Evolutionary conservation across 2,113 vertebrate species (phyloP).

Genomic region (Carassius carassius): DNA sequence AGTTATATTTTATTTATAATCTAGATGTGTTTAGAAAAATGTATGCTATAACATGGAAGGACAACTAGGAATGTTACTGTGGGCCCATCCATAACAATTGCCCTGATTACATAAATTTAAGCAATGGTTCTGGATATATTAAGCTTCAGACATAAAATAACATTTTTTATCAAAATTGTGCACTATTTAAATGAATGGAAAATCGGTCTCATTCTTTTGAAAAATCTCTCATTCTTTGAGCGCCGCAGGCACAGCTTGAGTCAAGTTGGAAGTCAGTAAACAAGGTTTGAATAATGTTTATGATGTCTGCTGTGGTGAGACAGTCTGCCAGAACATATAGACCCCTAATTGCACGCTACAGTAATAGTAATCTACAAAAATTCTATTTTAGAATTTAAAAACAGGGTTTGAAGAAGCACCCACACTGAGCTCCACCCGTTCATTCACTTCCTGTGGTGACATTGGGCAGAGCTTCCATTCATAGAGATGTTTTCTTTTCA

Average conservation of each 20-base stretch:
- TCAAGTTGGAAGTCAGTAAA: background rate
- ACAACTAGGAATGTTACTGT: too few relatives aligned
- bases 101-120: too few relatives aligned
- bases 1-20: too few relatives aligned
- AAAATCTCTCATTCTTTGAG: background rate
- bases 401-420: conserved; percentile 56
- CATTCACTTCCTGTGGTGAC: conserved; percentile 54
- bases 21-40: too few relatives aligned
- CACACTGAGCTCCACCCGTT: conserved; percentile 59
- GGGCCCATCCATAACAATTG: too few relatives aligned
- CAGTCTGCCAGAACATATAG: conserved; percentile 19
- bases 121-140: background rate
- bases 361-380: conserved; percentile 51
- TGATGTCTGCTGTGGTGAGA: conserved; percentile 5
- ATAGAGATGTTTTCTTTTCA: conserved; percentile 37
- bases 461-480: conserved; percentile 42
- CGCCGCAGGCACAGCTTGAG: background rate
- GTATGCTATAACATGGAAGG: too few relatives aligned
- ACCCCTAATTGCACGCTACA: conserved; percentile 59
- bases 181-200: background rate
- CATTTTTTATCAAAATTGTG: background rate
- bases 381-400: conserved; percentile 63
- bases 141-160: background rate
- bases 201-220: too few relatives aligned
- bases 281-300: conserved; percentile 19